A percentile compares a stretch with the other conserved stretches of the same genome.
These are phyloP conservation scores for Bursaphelenchus okinawaensis DNA, from an alignment of 2,888 invertebrate species.

Conservation along the genomic window DNA sequence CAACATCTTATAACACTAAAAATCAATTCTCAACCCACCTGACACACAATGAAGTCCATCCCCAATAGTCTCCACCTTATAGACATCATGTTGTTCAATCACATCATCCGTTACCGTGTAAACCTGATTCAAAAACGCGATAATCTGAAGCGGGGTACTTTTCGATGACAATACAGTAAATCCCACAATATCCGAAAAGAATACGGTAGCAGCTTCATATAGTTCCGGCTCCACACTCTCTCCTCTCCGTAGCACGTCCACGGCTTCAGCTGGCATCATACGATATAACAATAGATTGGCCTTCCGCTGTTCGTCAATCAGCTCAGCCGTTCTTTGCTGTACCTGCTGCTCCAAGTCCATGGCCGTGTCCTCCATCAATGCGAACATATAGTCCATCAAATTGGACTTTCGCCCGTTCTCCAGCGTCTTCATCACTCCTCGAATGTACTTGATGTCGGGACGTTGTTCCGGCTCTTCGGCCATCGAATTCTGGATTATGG, in stretches of 20 bases:
- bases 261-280: constrained; percentile 22
- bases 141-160: constrained; percentile 49
- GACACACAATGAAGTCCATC: constrained; percentile 50
- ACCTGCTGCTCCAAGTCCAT: constrained; percentile 11
- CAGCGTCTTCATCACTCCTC: not conserved
- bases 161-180: constrained; percentile 45
- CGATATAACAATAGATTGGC: constrained; percentile 29
- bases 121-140: constrained; percentile 52
- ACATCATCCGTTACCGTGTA: constrained; percentile 51
- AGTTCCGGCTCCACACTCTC: constrained; percentile 48
- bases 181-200: constrained; percentile 51
- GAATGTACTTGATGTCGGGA: not conserved
- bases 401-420: not conserved
- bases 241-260: constrained; percentile 33
- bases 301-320: constrained; percentile 35
- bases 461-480: constrained; percentile 2
- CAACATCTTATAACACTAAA: no score
- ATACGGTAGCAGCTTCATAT: constrained; percentile 45
- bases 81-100: constrained; percentile 49
- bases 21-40: no score
- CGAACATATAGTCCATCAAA: constrained; percentile 41
- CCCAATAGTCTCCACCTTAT: constrained; percentile 54
- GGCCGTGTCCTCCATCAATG: constrained; percentile 10
- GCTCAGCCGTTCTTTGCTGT: constrained; percentile 19
- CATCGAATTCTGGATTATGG: not conserved